Percentiles rank a stretch among this genome's conserved stretches.
Evolutionary conservation across 2,113 vertebrate species (phyloP).

Genomic region (Pipra filicauda): DNA sequence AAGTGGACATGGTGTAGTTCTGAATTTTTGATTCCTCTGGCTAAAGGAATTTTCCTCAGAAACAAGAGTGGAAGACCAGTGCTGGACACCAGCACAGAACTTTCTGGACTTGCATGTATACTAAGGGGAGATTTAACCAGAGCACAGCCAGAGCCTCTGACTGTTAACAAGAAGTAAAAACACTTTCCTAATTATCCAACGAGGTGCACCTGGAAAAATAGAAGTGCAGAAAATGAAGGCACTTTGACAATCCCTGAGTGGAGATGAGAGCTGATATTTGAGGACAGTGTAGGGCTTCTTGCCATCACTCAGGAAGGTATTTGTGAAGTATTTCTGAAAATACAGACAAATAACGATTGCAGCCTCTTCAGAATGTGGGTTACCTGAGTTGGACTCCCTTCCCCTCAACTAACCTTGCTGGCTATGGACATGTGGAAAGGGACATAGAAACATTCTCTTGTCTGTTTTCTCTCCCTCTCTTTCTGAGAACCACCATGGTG

Average conservation of each 20-base stretch:
- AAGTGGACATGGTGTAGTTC: rapidly evolving
- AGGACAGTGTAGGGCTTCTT: neutral
- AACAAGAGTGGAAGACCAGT: neutral
- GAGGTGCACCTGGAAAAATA: neutral
- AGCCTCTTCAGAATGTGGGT: neutral
- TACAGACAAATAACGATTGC: neutral
- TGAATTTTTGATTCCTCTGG: neutral
- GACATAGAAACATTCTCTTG: neutral
- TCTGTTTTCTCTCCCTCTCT: neutral
- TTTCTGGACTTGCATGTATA: neutral
- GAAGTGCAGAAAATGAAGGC: neutral
- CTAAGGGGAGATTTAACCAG: neutral
- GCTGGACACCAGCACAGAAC: neutral
- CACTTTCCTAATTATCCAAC: neutral
- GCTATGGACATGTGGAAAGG: neutral
- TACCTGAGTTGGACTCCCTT: rapidly evolving
- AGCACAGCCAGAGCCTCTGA: neutral
- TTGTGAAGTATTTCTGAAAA: neutral
- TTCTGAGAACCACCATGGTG: neutral
- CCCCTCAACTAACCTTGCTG: neutral
- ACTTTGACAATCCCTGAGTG: neutral
- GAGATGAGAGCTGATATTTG: neutral
- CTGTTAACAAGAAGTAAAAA: neutral
- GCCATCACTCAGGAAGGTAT: neutral
- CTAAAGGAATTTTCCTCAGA: neutral